Evolutionary conservation across 2,888 invertebrate genomes (phyloP).

Genomic region (Crocallis elinguaria): DNA sequence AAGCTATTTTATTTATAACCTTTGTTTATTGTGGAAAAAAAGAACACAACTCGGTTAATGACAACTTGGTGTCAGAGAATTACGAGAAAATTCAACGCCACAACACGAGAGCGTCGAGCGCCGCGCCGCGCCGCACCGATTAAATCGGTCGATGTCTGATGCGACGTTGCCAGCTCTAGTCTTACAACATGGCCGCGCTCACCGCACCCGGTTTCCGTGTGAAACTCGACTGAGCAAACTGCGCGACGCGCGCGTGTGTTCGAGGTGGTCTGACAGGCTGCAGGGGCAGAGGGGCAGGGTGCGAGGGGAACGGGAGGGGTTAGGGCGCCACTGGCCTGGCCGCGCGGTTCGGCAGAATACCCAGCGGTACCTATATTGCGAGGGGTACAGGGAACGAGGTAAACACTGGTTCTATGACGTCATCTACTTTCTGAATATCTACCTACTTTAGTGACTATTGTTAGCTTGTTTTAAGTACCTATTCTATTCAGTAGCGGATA

Average conservation of each 20-base stretch:
- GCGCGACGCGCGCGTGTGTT: constrained; percentile 66
- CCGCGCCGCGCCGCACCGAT: too few species aligned
- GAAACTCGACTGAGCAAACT: constrained; percentile 71
- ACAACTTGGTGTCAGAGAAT: not conserved
- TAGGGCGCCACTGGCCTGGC: constrained; percentile 41
- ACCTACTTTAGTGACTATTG: constrained; percentile 2
- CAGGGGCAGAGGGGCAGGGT: constrained; percentile 42
- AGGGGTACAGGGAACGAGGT: constrained; percentile 56
- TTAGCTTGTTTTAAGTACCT: not conserved
- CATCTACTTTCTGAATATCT: constrained; percentile 77
- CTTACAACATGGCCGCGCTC: constrained; percentile 82
- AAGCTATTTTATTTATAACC: too few species aligned
- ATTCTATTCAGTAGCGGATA: not conserved
- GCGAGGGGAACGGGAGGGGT: constrained; percentile 36
- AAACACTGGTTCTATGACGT: constrained; percentile 77
- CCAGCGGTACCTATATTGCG: constrained; percentile 47
- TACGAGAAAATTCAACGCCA: constrained; percentile 61
- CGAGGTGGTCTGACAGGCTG: constrained; percentile 55
- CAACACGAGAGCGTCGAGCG: constrained; percentile 53
- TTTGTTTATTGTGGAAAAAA: too few species aligned
- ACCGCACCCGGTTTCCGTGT: constrained; percentile 82
- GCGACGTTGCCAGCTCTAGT: constrained; percentile 82
- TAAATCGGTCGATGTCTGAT: constrained; percentile 83
- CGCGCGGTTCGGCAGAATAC: constrained; percentile 44
- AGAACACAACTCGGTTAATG: not conserved